Conservation (phyloP, 1,140 invertebrate genomes). For the Musca vetustissima region DNA sequence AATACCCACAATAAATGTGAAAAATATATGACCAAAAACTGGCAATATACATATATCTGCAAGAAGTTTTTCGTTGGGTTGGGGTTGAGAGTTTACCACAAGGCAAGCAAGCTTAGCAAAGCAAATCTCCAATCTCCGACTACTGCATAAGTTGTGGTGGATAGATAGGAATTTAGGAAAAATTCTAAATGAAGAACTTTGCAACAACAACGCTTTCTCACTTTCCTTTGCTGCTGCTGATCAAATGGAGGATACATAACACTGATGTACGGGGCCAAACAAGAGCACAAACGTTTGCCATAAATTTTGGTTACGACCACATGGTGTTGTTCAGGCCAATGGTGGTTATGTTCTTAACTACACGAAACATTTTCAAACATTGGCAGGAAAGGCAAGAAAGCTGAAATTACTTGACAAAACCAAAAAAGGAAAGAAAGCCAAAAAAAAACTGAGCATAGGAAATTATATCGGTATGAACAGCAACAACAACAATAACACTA, state of each 20-base stretch:
- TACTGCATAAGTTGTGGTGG: not conserved
- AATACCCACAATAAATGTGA: slow-evolving; percentile 28
- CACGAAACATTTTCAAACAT: not conserved
- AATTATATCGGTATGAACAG: not conserved
- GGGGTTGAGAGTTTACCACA: not conserved
- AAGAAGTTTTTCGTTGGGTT: not conserved
- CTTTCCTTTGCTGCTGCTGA: too few relatives aligned
- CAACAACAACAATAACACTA: too few relatives aligned
- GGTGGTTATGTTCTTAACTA: not conserved
- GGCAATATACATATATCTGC: not conserved
- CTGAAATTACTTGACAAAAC: slow-evolving; percentile 5
- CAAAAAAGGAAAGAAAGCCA: not conserved
- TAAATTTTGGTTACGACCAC: slow-evolving; percentile 11
- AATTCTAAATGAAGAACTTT: not conserved
- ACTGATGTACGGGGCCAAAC: too few relatives aligned
- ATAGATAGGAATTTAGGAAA: too few relatives aligned
- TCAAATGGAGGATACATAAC: too few relatives aligned
- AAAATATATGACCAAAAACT: slow-evolving; percentile 26
- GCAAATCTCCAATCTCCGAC: slow-evolving; percentile 8
- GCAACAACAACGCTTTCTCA: not conserved
- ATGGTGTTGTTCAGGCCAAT: not conserved
- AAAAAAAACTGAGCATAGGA: not conserved
- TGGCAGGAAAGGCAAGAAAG: not conserved
- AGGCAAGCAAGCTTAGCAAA: too few relatives aligned
- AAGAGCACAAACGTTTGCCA: not conserved